Evolutionary conservation across 2,888 invertebrate species (phyloP), one percentile per base, ranked within the genome.

Genomic region (Acanthosoma haemorrhoidale): DNA sequence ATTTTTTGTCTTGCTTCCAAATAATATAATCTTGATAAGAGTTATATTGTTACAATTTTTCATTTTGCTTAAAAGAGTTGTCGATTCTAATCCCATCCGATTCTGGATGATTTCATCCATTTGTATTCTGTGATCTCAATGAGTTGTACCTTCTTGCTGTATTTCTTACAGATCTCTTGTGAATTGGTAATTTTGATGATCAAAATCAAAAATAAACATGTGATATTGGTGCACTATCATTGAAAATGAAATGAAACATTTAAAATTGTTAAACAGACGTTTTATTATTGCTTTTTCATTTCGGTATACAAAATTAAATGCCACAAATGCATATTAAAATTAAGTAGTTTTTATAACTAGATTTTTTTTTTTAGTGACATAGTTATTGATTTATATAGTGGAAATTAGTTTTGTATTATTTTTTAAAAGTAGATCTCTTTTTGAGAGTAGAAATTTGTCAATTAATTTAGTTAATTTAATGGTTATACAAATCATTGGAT

Each of bases 131-230:
- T 51, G 51, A 51, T 51, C 51, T 51, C 51, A 51, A 8, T 21
- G 25, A 21, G n/a, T 51, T 51, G 25, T 51, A 43, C 43, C 43
- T 43, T 43, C 43, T 11, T 43, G n/a, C 21, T 43, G 25, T 13
- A 51, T 51, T 43, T 21, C 21, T 43, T 21, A 1, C 43, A 43
- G 43, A 43, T 21, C 21, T 41, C 2, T 41, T 18, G 21, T 6
- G 11, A 21, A 5, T 18, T 43, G 4, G 13, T 51, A 25, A n/a
- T 51, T 51, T 51, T 51, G 9, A 6, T 51, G n/a, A 51, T 51
- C 51, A 51, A 51, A 51, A 51, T n/a, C n/a, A 51, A n/a, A n/a
- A 51, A 51, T 51, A 21, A 51, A 51, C 51, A 51, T 51, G 51
- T 51, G 51, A 51, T 51, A 51, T 51, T 51, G 51, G 51, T 25